These are phyloP conservation scores for Lacanobia oleracea DNA, from an alignment of 2,888 invertebrate genomes.

Conservation along the genomic window DNA sequence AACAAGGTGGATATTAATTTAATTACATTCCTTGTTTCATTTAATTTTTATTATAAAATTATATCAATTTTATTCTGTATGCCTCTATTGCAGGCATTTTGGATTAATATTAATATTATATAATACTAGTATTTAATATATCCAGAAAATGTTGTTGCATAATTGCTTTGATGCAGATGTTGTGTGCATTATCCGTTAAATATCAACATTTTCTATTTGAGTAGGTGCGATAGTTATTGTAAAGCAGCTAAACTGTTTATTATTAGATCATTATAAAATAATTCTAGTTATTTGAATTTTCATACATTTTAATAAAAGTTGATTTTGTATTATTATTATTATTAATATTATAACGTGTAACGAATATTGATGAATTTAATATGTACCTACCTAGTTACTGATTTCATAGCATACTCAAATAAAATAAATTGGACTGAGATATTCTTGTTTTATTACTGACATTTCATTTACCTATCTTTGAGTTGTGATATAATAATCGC, in stretches of 20 bases:
- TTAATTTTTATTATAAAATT: constrained; percentile 21
- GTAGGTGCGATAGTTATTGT: constrained; percentile 13
- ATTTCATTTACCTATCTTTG: constrained; percentile 26
- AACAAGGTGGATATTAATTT: constrained; percentile 22
- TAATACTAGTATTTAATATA: constrained; percentile 7
- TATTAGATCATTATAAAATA: constrained; percentile 30
- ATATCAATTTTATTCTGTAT: constrained; percentile 5
- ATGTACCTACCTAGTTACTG: constrained; percentile 48
- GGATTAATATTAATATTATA: not conserved
- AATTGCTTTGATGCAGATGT: not conserved
- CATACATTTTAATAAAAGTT: constrained; percentile 53
- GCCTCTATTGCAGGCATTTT: too few relatives aligned
- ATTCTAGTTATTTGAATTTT: constrained; percentile 41
- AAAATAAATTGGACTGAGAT: constrained; percentile 72
- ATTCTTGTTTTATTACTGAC: constrained; percentile 67
- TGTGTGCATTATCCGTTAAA: constrained; percentile 2
- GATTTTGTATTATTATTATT: constrained; percentile 57
- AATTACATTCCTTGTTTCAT: constrained; percentile 48
- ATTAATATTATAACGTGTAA: constrained; percentile 51
- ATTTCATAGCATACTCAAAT: constrained; percentile 70
- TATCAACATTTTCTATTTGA: constrained; percentile 20
- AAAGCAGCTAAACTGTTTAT: constrained; percentile 43
- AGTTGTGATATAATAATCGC: constrained; percentile 51
- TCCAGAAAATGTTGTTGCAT: constrained; percentile 11
- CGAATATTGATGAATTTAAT: constrained; percentile 59